These are phyloP conservation scores for Prochilodus magdalenae DNA, from an alignment of 2,113 vertebrate genomes.

Conservation along the genomic window DNA sequence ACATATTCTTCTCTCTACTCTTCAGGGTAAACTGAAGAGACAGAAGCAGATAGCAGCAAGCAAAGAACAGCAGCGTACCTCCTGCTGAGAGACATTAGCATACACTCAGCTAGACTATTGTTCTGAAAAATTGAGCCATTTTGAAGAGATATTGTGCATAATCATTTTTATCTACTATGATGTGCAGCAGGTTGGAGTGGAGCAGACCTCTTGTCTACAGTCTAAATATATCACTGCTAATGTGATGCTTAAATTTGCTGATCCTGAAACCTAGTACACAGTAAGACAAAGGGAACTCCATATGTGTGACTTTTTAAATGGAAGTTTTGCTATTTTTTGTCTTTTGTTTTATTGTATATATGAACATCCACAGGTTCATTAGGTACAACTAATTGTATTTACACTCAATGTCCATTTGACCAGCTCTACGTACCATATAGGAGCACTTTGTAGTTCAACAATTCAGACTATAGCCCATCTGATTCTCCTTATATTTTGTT, in stretches of 20 bases:
- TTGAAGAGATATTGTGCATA: constrained; percentile 29
- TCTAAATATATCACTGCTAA: constrained; percentile 27
- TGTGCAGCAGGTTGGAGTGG: constrained; percentile 33
- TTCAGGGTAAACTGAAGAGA: constrained; percentile 21
- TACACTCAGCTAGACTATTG: constrained; percentile 42
- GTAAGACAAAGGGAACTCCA: not conserved
- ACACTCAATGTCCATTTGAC: too few relatives aligned
- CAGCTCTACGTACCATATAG: too few relatives aligned
- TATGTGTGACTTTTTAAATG: not conserved
- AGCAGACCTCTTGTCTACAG: constrained; percentile 6
- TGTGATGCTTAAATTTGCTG: constrained; percentile 16
- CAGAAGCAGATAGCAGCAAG: constrained; percentile 21
- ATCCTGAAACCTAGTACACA: not conserved
- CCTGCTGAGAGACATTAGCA: constrained; percentile 46
- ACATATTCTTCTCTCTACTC: constrained; percentile 29
- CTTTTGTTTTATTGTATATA: not conserved
- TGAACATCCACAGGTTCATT: too few relatives aligned
- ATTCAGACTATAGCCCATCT: too few relatives aligned
- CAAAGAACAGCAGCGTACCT: not conserved
- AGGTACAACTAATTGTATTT: too few relatives aligned
- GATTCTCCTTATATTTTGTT: too few relatives aligned
- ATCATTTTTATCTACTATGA: constrained; percentile 36
- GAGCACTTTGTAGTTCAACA: too few relatives aligned
- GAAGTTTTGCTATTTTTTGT: not conserved
- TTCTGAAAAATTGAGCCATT: constrained; percentile 48